Conservation (phyloP, 2,888 invertebrate genomes). For the Epinotia bilunana region DNA sequence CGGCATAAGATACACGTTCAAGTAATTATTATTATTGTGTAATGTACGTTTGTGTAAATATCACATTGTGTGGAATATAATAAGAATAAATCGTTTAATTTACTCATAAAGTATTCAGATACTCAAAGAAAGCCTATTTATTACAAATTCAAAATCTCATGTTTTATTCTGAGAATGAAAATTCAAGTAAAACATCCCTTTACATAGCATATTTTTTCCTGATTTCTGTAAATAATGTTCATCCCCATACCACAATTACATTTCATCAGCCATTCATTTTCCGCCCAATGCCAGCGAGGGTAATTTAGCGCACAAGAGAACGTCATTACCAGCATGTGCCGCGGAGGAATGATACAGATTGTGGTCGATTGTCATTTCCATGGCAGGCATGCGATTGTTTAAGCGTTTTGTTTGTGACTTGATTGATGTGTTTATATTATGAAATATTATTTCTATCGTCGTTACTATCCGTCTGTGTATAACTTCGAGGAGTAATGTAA, state of each 20-base stretch:
- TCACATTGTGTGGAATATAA: too few species aligned
- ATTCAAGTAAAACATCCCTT: background rate
- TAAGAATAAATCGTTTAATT: too few species aligned
- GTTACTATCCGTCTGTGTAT: background rate
- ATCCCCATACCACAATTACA: background rate
- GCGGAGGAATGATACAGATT: slow-evolving; percentile 34
- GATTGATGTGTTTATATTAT: slow-evolving; percentile 21
- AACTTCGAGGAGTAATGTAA: too few species aligned
- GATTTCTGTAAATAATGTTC: slow-evolving; percentile 25
- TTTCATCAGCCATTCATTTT: slow-evolving; percentile 10
- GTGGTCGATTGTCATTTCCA: slow-evolving; percentile 23
- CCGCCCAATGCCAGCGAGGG: slow-evolving; percentile 2
- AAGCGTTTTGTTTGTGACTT: slow-evolving; percentile 1
- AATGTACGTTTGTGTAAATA: too few species aligned
- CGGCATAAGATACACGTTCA: too few species aligned
- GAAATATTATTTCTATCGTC: background rate
- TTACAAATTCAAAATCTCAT: too few species aligned
- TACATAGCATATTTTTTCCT: background rate
- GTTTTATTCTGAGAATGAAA: background rate
- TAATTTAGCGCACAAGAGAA: slow-evolving; percentile 15
- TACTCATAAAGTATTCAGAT: too few species aligned
- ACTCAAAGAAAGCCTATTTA: too few species aligned
- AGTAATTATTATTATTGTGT: too few species aligned
- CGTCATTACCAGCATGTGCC: slow-evolving; percentile 28
- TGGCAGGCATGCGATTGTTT: slow-evolving; percentile 30